phyloP scores from a whole-genome alignment of 2,888 invertebrate genomes.

The Pammene fasciana region DNA sequence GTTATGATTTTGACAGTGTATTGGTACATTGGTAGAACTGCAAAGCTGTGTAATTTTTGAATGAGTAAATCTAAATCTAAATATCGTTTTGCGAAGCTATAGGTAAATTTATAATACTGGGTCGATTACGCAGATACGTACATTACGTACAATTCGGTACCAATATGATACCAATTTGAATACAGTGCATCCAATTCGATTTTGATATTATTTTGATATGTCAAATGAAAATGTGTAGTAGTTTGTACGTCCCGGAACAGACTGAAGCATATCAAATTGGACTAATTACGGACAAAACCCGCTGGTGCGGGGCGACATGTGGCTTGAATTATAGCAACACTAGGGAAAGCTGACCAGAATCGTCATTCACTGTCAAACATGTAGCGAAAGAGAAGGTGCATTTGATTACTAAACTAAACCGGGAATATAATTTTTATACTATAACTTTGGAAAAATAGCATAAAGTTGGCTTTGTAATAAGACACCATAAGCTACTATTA shows the following conservation, averaged over 20 bases:
- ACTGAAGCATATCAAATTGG: conserved; percentile 66
- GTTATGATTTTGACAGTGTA: too few species aligned
- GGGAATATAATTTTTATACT: background rate
- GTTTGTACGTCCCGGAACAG: conserved; percentile 60
- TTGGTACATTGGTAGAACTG: too few species aligned
- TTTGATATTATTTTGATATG: background rate
- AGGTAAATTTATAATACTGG: too few species aligned
- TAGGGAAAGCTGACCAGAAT: conserved; percentile 21
- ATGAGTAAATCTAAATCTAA: too few species aligned
- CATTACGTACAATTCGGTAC: background rate
- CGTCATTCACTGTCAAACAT: conserved; percentile 30
- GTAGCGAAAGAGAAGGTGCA: conserved; percentile 20
- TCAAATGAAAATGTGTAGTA: background rate
- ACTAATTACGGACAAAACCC: conserved; percentile 70
- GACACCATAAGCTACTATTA: too few species aligned
- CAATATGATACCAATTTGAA: background rate
- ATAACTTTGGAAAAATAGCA: too few species aligned
- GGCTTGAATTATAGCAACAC: conserved; percentile 55
- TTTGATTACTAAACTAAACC: background rate
- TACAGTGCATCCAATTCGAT: background rate
- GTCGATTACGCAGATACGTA: background rate
- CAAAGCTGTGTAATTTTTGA: too few species aligned
- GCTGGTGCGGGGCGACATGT: conserved; percentile 69
- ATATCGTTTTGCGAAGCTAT: too few species aligned
- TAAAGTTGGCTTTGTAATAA: too few species aligned